Base-by-base conservation (phyloP, 2,888 invertebrate genomes). In the Mellilla xanthometata region DNA sequence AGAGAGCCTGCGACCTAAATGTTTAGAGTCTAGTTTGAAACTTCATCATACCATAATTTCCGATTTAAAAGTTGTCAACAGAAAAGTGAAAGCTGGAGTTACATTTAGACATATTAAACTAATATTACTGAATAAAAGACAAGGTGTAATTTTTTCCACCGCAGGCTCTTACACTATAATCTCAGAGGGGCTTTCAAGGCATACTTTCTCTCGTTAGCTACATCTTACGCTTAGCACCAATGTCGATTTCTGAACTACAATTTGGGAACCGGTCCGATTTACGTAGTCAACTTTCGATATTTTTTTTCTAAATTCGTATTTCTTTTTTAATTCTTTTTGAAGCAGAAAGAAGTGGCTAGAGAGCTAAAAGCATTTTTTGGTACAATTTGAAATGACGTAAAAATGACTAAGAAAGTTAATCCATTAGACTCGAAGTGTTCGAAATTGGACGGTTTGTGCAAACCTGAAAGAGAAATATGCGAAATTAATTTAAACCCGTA, bases 341-440 rank as follows among this genome's bases (percentile, higher is more conserved):
- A 64, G 49, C 50, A 60, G 56, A 62, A 68, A 68, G 55, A 57
- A 62, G 66, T 56, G 63, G 68, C 71, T 81, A 83, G 82, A 84
- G 81, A 84, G 83, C 81, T 74, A 75, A 58, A 67, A 72, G 68
- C 66, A 63, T 69, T 77, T 78, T n/a, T 73, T 71, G 68, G 72
- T 67, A 65, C 57, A 61, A 44, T 49, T 48, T 49, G 48, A 53
- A 55, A 49, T 57, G 49, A 51, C 47, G 39, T 46, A 48, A 51
- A 63, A 70, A 74, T 70, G 66, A 68, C 62, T 69, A 72, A 64
- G 33, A 63, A 66, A 46, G 57, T 62, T 65, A 66, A 64, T 71
- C 62, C 63, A 64, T 67, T 26, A 45, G 31, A 46, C 46, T 46
- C 26, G 32, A 19, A 44, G 13, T 43, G 41, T 42, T 46, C 23